Evolutionary conservation across 2,888 invertebrate species (phyloP).

Genomic region (Dysmachus trigonus): DNA sequence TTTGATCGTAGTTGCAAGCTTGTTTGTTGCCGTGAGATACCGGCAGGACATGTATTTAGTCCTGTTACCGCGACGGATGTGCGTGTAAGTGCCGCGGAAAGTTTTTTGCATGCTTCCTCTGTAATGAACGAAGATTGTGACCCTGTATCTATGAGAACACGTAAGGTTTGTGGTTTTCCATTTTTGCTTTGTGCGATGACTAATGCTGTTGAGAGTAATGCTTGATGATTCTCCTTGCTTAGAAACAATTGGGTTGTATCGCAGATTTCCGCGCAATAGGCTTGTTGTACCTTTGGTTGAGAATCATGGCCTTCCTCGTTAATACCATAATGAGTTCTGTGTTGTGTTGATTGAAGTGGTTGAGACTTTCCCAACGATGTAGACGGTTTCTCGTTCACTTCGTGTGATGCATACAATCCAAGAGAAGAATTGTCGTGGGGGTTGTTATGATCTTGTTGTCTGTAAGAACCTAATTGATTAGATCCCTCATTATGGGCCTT

Average conservation of each 20-base stretch:
- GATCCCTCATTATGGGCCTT: too few relatives aligned
- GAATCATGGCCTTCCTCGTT: background rate
- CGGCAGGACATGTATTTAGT: background rate
- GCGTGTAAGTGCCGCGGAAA: background rate
- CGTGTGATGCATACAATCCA: too few relatives aligned
- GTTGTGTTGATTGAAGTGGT: background rate
- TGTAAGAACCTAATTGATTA: too few relatives aligned
- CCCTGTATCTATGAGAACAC: background rate
- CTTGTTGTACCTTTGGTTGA: background rate
- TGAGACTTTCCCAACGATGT: background rate
- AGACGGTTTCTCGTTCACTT: too few relatives aligned
- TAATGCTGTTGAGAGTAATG: background rate
- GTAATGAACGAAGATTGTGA: background rate
- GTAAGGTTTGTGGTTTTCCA: background rate
- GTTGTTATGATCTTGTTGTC: too few relatives aligned
- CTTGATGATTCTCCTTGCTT: background rate
- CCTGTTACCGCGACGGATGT: background rate
- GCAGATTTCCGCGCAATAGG: background rate
- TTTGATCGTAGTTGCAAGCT: background rate
- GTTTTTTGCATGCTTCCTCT: background rate
- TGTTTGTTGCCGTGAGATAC: background rate
- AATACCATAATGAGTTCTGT: background rate
- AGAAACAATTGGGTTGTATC: background rate
- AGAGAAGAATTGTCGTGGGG: too few relatives aligned
- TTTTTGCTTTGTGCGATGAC: background rate